Evolutionary conservation across 2,888 invertebrate genomes (phyloP).

Genomic region (Carterocephalus palaemon): DNA sequence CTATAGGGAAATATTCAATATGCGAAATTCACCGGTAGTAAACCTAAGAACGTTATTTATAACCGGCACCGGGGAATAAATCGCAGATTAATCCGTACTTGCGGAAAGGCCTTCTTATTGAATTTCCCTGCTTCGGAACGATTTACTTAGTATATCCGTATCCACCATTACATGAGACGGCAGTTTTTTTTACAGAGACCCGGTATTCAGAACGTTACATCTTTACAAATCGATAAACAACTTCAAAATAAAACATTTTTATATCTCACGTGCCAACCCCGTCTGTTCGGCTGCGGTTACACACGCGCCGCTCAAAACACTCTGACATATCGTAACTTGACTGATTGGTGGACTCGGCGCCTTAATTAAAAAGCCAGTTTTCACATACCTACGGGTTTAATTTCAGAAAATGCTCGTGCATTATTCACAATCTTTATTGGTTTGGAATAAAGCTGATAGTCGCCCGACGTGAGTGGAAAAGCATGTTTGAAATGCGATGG

Average conservation of each 20-base stretch:
- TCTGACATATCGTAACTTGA: constrained; percentile 37
- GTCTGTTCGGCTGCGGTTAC: constrained; percentile 22
- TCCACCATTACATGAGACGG: no score
- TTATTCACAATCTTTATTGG: constrained; percentile 11
- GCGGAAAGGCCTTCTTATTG: no score
- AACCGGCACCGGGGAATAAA: no score
- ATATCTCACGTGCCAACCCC: constrained; percentile 28
- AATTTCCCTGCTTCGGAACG: no score
- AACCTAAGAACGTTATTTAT: no score
- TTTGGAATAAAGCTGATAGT: constrained; percentile 23
- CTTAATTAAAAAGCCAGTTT: constrained; percentile 42
- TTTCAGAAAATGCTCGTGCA: constrained; percentile 26
- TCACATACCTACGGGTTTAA: constrained; percentile 32
- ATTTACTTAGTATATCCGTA: no score
- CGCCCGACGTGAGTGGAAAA: constrained; percentile 5
- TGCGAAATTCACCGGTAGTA: no score
- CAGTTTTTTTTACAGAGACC: no score
- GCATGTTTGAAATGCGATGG: constrained; percentile 37
- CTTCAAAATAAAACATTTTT: constrained; percentile 15
- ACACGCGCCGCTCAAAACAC: constrained; percentile 33
- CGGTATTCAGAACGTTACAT: no score
- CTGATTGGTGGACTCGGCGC: constrained; percentile 39
- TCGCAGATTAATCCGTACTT: no score
- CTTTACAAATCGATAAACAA: constrained; percentile 13
- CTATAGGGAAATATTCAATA: no score